Percentiles rank a stretch among this genome's conserved stretches.
phyloP scores from a whole-genome alignment of 2,888 invertebrate species.

The Drosophila leonis region DNA sequence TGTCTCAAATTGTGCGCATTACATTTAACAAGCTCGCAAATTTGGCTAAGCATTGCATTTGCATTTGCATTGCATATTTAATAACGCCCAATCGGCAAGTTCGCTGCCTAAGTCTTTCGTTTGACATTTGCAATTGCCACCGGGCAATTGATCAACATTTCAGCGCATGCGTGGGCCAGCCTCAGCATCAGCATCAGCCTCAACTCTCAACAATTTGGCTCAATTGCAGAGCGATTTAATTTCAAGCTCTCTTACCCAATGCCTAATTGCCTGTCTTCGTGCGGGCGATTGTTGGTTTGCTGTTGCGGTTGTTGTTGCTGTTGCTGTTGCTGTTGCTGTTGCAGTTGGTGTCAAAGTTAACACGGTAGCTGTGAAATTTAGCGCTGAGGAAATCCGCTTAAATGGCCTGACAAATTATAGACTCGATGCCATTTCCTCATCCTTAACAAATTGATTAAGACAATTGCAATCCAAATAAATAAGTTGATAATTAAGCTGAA shows the following conservation, averaged over 20 bases:
- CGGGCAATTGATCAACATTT: constrained; percentile 53
- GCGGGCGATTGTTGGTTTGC: constrained; percentile 24
- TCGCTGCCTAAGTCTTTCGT: constrained; percentile 76
- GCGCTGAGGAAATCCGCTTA: constrained; percentile 72
- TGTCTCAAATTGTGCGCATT: constrained; percentile 70
- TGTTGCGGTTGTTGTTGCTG: constrained; percentile 51
- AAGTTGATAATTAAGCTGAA: constrained; percentile 73
- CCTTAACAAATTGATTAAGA: constrained; percentile 78
- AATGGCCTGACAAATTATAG: constrained; percentile 57
- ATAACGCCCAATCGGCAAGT: constrained; percentile 62
- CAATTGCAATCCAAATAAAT: constrained; percentile 75
- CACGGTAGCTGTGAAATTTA: constrained; percentile 77
- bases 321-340: constrained; percentile 45
- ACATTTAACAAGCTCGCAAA: constrained; percentile 72
- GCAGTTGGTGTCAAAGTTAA: constrained; percentile 77
- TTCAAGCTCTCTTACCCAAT: constrained; percentile 56
- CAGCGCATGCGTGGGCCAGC: constrained; percentile 68
- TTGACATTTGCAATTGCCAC: constrained; percentile 70
- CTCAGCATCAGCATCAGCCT: background rate
- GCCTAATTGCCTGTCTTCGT: constrained; percentile 59
- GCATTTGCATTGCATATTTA: constrained; percentile 75
- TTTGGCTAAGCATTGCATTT: constrained; percentile 64
- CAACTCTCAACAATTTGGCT: constrained; percentile 49
- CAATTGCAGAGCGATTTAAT: constrained; percentile 67
- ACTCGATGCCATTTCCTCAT: constrained; percentile 68